phyloP scores from a whole-genome alignment of 2,888 invertebrate genomes.

The Trachelus tabidus region DNA sequence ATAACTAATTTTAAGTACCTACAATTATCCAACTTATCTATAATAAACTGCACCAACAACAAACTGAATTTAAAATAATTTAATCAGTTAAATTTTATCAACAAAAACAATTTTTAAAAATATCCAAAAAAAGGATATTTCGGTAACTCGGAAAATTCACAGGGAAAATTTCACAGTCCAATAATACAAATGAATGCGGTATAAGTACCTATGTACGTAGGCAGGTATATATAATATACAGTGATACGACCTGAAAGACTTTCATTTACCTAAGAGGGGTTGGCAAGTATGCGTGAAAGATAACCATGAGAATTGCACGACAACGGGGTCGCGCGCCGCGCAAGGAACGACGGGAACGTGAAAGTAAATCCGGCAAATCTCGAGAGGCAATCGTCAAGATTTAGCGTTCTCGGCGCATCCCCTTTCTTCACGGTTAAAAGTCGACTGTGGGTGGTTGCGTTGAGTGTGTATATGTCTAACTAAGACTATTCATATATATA shows the following conservation, averaged over 20 bases:
- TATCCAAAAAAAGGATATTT: not conserved
- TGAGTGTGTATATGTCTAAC: not conserved
- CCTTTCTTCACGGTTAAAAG: not conserved
- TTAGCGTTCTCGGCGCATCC: constrained; percentile 12
- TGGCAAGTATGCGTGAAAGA: not conserved
- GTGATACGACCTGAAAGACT: not conserved
- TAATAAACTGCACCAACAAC: not conserved
- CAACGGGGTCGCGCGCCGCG: not conserved
- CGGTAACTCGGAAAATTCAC: not conserved
- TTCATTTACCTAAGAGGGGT: not conserved
- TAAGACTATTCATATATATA: not conserved
- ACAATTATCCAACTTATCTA: not conserved
- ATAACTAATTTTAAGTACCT: not conserved
- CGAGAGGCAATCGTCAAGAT: constrained; percentile 18
- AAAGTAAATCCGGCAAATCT: constrained; percentile 8
- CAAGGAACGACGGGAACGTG: not conserved
- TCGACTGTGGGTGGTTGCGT: not conserved
- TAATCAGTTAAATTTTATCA: too few relatives aligned
- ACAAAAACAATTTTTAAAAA: too few relatives aligned
- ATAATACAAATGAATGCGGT: not conserved
- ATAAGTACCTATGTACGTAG: not conserved
- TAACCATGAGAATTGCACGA: not conserved
- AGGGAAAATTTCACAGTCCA: not conserved
- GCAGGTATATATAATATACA: not conserved
- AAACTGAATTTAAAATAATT: not conserved